A percentile compares a stretch with the other conserved stretches of the same genome.
Conservation (phyloP, 2,888 invertebrate genomes). For the Exocentrus adspersus region DNA sequence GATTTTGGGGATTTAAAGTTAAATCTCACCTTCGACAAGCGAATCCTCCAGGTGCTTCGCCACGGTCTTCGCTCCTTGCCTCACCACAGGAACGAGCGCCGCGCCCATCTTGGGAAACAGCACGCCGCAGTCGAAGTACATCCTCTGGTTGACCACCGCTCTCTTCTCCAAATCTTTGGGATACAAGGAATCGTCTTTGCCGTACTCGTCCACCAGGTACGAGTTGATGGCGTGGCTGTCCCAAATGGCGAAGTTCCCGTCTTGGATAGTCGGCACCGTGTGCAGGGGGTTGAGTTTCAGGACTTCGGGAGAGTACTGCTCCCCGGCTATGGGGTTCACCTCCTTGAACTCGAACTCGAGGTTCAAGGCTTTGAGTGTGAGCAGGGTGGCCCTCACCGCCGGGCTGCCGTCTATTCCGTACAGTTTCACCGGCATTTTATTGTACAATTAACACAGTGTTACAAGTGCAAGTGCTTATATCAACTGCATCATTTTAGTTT, state of each 20-base stretch:
- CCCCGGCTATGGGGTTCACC: constrained; percentile 60
- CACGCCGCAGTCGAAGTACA: constrained; percentile 66
- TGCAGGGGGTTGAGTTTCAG: constrained; percentile 66
- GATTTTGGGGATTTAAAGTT: too few relatives aligned
- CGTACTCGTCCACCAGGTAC: constrained; percentile 45
- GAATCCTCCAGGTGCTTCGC: too few relatives aligned
- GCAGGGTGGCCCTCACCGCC: constrained; percentile 61
- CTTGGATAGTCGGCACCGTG: constrained; percentile 65
- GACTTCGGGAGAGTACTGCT: constrained; percentile 57
- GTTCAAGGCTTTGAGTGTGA: constrained; percentile 59
- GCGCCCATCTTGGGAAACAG: too few relatives aligned
- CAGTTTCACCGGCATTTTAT: constrained; percentile 39
- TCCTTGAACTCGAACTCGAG: constrained; percentile 60
- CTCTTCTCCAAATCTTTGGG: constrained; percentile 66
- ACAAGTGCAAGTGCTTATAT: background rate
- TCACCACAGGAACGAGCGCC: too few relatives aligned
- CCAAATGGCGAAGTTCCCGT: constrained; percentile 67
- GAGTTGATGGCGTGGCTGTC: constrained; percentile 62
- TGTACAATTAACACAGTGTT: too few relatives aligned
- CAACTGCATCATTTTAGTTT: too few relatives aligned
- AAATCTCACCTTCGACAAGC: too few relatives aligned
- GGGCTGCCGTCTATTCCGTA: constrained; percentile 53
- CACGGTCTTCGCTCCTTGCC: too few relatives aligned
- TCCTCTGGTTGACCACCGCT: constrained; percentile 66
- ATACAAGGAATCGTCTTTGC: constrained; percentile 63